Conservation (phyloP, 2,113 vertebrate genomes). For the Eublepharis macularius region DNA sequence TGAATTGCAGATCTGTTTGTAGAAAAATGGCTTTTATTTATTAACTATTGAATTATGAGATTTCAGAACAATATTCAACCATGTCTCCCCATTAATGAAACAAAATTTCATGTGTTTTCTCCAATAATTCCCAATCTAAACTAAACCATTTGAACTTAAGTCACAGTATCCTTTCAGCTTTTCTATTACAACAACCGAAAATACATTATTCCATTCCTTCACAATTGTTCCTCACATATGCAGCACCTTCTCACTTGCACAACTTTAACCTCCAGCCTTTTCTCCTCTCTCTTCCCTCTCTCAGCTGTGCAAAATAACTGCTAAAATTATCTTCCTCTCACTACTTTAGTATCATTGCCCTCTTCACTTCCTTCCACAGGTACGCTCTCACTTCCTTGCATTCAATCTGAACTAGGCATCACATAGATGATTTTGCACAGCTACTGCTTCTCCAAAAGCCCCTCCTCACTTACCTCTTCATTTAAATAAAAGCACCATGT, state of each 20-base stretch:
- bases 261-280: background rate
- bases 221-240: background rate
- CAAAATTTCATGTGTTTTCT: background rate
- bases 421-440: background rate
- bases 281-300: background rate
- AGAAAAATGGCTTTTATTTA: too few relatives aligned
- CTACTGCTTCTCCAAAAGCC: background rate
- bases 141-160: background rate
- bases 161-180: background rate
- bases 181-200: background rate
- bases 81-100: background rate
- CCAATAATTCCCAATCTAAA: background rate
- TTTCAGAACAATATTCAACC: too few relatives aligned
- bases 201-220: background rate
- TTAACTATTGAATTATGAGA: background rate
- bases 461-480: background rate
- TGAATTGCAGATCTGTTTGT: too few relatives aligned
- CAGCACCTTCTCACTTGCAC: background rate
- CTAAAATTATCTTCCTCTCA: conserved; percentile 1
- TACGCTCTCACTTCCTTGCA: background rate
- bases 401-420: background rate
- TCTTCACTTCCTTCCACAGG: background rate
- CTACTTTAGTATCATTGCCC: background rate
- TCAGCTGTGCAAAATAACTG: background rate
- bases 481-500: background rate